Evolutionary conservation across 2,797 vertebrate species (phyloP).

Genomic region (Prionace glauca): DNA sequence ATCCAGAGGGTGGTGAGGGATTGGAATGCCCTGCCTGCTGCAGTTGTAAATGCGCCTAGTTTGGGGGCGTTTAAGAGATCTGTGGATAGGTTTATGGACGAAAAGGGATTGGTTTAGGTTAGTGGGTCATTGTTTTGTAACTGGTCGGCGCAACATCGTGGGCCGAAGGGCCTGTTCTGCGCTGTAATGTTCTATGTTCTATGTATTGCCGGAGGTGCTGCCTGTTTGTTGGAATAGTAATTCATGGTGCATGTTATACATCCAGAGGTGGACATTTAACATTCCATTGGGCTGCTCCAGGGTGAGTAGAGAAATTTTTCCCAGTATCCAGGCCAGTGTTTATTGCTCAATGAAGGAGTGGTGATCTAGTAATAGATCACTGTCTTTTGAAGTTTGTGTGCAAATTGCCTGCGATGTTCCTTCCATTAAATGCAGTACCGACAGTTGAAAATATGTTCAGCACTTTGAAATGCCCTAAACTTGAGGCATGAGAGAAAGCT

Average conservation of each 20-base stretch:
- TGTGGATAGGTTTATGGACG: too few species aligned
- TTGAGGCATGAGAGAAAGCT: background rate
- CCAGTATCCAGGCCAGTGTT: background rate
- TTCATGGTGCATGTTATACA: background rate
- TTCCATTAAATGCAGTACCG: background rate
- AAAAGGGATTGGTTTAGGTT: too few species aligned
- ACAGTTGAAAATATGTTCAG: background rate
- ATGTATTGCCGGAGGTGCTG: background rate
- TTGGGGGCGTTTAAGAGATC: too few species aligned
- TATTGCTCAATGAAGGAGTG: background rate
- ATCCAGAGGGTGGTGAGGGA: too few species aligned
- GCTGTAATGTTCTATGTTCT: too few species aligned
- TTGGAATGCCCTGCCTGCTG: too few species aligned
- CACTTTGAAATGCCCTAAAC: background rate
- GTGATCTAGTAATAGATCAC: too few species aligned
- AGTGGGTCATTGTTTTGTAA: too few species aligned
- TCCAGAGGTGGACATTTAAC: background rate
- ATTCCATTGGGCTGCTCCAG: background rate
- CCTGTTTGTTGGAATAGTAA: background rate
- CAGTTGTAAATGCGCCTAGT: too few species aligned
- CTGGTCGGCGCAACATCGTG: too few species aligned
- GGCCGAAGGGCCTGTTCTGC: too few species aligned
- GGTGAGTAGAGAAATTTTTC: background rate
- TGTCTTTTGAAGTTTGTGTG: background rate
- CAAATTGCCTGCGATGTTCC: background rate